Evolutionary conservation across 2,797 vertebrate species (phyloP).

Genomic region (Meriones psammophilus): DNA sequence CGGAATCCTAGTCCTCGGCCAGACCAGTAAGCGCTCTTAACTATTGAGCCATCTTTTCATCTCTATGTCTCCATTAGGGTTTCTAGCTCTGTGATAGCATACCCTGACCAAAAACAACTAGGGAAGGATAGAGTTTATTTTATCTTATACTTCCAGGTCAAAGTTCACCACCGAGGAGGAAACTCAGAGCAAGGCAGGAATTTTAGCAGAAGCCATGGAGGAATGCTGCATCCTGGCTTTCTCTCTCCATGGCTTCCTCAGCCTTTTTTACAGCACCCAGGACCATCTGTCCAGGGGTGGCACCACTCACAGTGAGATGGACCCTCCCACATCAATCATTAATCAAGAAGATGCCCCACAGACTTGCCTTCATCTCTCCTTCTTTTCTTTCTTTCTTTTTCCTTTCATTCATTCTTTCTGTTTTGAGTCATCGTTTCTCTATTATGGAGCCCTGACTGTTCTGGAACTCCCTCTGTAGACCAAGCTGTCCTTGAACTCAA

Average conservation of each 20-base stretch:
- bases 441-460: neutral
- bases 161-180: neutral
- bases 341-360: neutral
- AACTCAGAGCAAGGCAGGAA: neutral
- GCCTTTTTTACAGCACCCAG: neutral
- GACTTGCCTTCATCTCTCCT: neutral
- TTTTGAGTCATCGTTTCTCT: neutral
- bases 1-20: neutral
- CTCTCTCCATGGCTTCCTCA: neutral
- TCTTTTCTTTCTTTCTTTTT: neutral
- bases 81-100: neutral
- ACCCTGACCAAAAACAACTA: neutral
- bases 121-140: neutral
- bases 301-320: too few species aligned
- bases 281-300: neutral
- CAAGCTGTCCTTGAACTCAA: neutral
- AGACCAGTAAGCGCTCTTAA: neutral
- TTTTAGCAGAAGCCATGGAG: neutral
- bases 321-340: neutral
- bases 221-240: neutral
- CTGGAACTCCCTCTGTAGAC: neutral
- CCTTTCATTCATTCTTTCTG: neutral
- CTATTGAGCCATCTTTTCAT: neutral
- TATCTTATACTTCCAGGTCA: neutral
- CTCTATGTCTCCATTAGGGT: neutral